Evolutionary conservation across 2,113 vertebrate genomes (phyloP).

Genomic region (Balaenoptera acutorostrata): DNA sequence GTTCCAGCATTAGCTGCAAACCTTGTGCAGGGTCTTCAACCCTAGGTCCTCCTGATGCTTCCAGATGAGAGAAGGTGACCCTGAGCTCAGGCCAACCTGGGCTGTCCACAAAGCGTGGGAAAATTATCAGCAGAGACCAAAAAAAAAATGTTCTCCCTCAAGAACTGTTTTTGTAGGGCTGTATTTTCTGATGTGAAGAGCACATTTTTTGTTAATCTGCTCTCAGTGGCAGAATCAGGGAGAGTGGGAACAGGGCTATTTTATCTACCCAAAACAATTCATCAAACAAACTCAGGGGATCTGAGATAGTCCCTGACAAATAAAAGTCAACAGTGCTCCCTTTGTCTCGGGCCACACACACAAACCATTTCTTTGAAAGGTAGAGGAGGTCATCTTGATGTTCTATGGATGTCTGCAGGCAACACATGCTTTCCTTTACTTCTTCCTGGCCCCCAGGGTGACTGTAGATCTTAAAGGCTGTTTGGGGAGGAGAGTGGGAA

Average conservation of each 20-base stretch:
- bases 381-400: slow-evolving; percentile 73
- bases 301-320: slow-evolving; percentile 48
- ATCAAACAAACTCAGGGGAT: slow-evolving; percentile 59
- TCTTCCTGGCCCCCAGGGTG: not conserved
- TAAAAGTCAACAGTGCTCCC: slow-evolving; percentile 64
- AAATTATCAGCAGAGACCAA: slow-evolving; percentile 72
- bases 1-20: not conserved
- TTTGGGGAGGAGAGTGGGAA: not conserved
- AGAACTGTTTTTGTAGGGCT: slow-evolving; percentile 77
- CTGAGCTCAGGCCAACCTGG: slow-evolving; percentile 52
- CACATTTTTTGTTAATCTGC: slow-evolving; percentile 79
- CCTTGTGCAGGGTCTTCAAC: not conserved
- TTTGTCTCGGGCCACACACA: slow-evolving; percentile 56
- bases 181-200: slow-evolving; percentile 74
- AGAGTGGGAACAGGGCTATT: slow-evolving; percentile 72
- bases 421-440: not conserved
- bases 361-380: slow-evolving; percentile 72
- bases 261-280: slow-evolving; percentile 77
- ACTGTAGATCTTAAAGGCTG: not conserved
- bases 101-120: slow-evolving; percentile 76
- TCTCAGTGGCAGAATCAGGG: slow-evolving; percentile 59
- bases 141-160: slow-evolving; percentile 65
- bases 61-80: slow-evolving; percentile 59
- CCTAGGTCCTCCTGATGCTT: not conserved
- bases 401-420: slow-evolving; percentile 52